A percentile compares a stretch with the other conserved stretches of the same genome.
phyloP scores from a whole-genome alignment of 2,888 invertebrate species.

The Macrostomum cliftonense region DNA sequence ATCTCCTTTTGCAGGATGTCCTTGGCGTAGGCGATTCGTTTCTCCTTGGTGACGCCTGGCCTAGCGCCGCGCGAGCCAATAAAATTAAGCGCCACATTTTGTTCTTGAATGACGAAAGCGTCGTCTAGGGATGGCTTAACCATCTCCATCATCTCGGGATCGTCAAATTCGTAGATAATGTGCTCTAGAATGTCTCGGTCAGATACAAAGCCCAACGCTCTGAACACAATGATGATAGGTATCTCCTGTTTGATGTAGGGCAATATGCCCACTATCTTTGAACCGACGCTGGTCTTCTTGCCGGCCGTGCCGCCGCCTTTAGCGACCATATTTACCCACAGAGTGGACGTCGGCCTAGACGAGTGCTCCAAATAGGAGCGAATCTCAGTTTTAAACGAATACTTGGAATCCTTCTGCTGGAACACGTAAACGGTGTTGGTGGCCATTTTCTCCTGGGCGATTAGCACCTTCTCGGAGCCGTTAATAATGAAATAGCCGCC shows the following conservation, averaged over 20 bases:
- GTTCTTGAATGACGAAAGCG: conserved; percentile 93
- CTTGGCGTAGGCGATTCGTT: conserved; percentile 91
- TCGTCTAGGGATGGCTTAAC: conserved; percentile 93
- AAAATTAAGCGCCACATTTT: conserved; percentile 91
- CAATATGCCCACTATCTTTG: conserved; percentile 84
- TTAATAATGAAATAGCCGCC: conserved; percentile 99
- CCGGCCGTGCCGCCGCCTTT: conserved; percentile 80
- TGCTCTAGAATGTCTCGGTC: conserved; percentile 97
- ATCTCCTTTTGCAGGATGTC: conserved; percentile 99
- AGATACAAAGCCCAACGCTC: conserved; percentile 95
- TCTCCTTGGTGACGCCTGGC: conserved; percentile 94
- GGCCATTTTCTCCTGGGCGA: conserved; percentile 99
- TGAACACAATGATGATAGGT: conserved; percentile 96
- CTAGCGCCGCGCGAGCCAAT: conserved; percentile 90
- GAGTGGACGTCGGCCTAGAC: conserved; percentile 79
- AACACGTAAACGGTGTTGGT: conserved; percentile 99
- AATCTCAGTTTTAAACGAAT: conserved; percentile 93
- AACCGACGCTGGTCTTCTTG: conserved; percentile 96
- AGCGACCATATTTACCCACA: conserved; percentile 99
- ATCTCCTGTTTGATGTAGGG: conserved; percentile 99
- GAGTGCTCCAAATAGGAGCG: conserved; percentile 74
- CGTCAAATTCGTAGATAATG: conserved; percentile 98
- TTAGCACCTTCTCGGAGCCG: conserved; percentile 89
- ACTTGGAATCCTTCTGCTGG: conserved; percentile 97
- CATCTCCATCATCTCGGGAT: conserved; percentile 99